phyloP scores from a whole-genome alignment of 2,888 invertebrate genomes.

The Sycophila texana region DNA sequence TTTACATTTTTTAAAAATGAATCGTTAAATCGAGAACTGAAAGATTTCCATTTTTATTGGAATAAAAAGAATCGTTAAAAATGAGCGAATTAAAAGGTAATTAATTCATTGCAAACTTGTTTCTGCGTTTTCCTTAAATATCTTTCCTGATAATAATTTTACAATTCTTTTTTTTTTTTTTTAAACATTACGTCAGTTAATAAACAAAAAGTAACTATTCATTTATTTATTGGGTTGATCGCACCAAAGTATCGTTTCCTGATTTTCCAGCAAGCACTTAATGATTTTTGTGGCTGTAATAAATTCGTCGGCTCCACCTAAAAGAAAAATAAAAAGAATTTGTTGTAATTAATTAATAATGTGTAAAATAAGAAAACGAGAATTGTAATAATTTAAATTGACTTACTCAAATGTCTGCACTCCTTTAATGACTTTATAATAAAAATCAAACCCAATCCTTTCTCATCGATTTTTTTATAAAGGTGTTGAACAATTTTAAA shows the following conservation, averaged over 20 bases:
- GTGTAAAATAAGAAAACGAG: neutral
- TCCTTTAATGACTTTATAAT: slow-evolving; percentile 33
- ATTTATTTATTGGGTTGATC: slow-evolving; percentile 1
- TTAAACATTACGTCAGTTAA: too few relatives aligned
- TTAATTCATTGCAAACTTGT: too few relatives aligned
- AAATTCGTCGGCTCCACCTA: slow-evolving; percentile 26
- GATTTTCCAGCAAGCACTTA: slow-evolving; percentile 49
- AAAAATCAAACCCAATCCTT: slow-evolving; percentile 21
- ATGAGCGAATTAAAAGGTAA: too few relatives aligned
- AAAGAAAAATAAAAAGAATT: neutral
- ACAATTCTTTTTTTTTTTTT: neutral
- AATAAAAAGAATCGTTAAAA: too few relatives aligned
- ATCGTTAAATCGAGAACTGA: too few relatives aligned
- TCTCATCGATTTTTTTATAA: slow-evolving; percentile 37
- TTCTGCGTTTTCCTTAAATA: neutral
- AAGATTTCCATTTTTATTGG: too few relatives aligned
- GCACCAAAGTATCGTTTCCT: slow-evolving; percentile 37
- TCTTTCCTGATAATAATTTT: neutral
- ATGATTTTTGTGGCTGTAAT: slow-evolving; percentile 31
- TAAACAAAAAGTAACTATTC: neutral
- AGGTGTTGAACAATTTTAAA: slow-evolving; percentile 40
- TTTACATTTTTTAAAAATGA: too few relatives aligned
- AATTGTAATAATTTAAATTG: neutral
- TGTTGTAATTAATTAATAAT: neutral
- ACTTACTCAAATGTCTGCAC: slow-evolving; percentile 41